These are phyloP conservation scores for Cheilosia pagana DNA, from an alignment of 2,888 invertebrate genomes.

Conservation along the genomic window DNA sequence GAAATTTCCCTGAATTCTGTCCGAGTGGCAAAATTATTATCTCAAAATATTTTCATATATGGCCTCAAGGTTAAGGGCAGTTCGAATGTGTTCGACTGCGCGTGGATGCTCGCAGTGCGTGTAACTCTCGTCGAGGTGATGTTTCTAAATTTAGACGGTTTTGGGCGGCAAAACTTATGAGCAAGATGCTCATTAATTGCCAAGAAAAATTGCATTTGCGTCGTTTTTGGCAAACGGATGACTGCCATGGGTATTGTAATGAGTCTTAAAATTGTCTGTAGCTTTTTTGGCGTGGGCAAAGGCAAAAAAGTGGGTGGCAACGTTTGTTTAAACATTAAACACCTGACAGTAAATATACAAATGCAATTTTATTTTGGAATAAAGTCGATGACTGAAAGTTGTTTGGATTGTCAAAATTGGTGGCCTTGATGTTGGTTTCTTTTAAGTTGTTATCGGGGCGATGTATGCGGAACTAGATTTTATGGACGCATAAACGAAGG, in stretches of 20 bases:
- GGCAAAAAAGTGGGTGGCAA: not conserved
- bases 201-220: not conserved
- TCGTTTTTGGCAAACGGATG: slow-evolving; percentile 1
- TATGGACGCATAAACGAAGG: too few relatives aligned
- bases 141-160: slow-evolving; percentile 26
- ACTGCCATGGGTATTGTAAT: slow-evolving; percentile 2
- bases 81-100: not conserved
- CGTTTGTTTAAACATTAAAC: not conserved
- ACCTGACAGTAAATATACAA: too few relatives aligned
- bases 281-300: not conserved
- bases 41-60: slow-evolving; percentile 54
- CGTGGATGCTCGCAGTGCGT: not conserved
- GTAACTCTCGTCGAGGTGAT: slow-evolving; percentile 23
- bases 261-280: not conserved
- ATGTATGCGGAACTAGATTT: too few relatives aligned
- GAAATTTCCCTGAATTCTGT: slow-evolving; percentile 27
- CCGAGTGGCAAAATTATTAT: slow-evolving; percentile 54
- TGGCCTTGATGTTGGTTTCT: too few relatives aligned
- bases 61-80: slow-evolving; percentile 59
- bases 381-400: too few relatives aligned
- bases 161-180: not conserved
- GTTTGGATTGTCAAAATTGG: too few relatives aligned
- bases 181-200: not conserved
- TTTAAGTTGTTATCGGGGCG: too few relatives aligned
- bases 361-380: too few relatives aligned